phyloP scores from a whole-genome alignment of 2,113 vertebrate genomes.

The Halcyon malimbica region DNA sequence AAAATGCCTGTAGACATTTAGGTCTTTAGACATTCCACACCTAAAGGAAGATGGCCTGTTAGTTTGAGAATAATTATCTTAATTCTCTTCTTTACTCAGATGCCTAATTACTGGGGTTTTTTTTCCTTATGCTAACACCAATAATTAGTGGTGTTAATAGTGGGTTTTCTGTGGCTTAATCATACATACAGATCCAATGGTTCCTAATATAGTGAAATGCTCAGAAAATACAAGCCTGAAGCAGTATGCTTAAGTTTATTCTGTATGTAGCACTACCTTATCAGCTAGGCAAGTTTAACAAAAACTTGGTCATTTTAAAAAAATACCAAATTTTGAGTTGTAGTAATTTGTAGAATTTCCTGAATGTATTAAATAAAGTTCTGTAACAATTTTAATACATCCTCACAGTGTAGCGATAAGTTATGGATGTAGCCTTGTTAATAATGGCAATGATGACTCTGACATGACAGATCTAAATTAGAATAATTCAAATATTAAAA shows the following conservation, averaged over 20 bases:
- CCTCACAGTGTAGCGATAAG: not conserved
- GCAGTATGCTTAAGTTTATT: not conserved
- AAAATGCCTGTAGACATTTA: not conserved
- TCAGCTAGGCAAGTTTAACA: not conserved
- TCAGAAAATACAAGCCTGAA: not conserved
- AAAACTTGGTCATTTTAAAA: not conserved
- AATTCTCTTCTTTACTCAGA: not conserved
- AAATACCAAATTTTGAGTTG: not conserved
- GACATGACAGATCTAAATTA: not conserved
- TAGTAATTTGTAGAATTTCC: not conserved
- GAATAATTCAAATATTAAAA: not conserved
- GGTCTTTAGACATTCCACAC: not conserved
- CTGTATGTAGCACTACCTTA: not conserved
- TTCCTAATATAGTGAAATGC: not conserved
- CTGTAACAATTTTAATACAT: not conserved
- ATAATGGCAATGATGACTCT: not conserved
- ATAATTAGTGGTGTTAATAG: not conserved
- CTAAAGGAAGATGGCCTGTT: not conserved
- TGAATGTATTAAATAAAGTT: not conserved
- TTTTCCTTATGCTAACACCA: not conserved
- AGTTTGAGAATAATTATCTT: not conserved
- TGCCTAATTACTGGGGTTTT: not conserved
- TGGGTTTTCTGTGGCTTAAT: not conserved
- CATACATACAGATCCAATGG: not conserved
- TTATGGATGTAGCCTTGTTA: not conserved